Evolutionary conservation across 2,888 invertebrate species (phyloP).

Genomic region (Penaeus monodon): DNA sequence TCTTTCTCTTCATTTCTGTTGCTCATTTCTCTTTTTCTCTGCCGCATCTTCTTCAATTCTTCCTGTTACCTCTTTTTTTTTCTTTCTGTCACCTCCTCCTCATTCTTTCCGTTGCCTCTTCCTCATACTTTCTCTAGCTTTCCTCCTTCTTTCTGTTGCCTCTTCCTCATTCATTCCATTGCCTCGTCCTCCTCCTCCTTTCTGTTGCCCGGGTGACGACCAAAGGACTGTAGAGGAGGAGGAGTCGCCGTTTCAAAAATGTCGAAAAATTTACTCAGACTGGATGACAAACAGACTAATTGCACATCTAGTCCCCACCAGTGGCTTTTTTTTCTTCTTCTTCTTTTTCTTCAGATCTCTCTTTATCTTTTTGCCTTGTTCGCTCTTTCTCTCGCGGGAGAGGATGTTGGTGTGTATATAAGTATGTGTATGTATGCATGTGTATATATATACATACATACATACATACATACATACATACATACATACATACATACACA

Average conservation of each 20-base stretch:
- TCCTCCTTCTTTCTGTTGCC: neutral
- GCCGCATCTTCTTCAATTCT: neutral
- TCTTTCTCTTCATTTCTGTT: neutral
- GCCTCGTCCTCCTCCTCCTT: neutral
- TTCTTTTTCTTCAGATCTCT: neutral
- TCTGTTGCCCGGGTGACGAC: neutral
- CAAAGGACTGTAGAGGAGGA: too few species aligned
- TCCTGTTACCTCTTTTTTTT: neutral
- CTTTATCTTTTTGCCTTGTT: neutral
- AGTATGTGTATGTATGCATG: too few species aligned
- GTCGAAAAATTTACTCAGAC: too few species aligned
- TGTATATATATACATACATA: too few species aligned
- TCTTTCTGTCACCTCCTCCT: neutral
- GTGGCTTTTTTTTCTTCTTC: neutral
- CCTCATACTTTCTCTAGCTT: neutral
- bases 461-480: too few species aligned
- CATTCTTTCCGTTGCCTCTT: neutral
- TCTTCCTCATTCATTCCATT: neutral
- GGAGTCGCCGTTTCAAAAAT: too few species aligned
- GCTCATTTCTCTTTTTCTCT: neutral
- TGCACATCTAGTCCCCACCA: neutral
- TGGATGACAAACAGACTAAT: too few species aligned
- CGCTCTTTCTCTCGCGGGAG: too few species aligned
- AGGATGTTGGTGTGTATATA: constrained; percentile 2
- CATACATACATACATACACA: too few species aligned